Evolutionary conservation across 2,888 invertebrate species (phyloP), one percentile per base, ranked within the genome.

Genomic region (Thalpophila matura): DNA sequence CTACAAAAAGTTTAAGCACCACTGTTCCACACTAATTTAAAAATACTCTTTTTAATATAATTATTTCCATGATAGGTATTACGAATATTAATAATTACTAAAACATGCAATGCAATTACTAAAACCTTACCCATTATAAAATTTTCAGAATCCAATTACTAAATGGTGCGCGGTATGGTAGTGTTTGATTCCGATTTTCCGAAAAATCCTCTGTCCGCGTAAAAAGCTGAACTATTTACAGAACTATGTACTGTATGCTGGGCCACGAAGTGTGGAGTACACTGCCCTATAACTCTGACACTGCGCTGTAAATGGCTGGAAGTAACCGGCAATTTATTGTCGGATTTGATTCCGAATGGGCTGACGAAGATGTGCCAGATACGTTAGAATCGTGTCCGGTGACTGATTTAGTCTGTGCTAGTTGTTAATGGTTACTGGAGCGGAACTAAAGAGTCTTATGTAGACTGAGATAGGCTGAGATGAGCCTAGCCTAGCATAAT

Each of bases 221-320:
- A 78, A 83, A 84, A 86, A 83, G 79, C 76, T 77, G 60, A 80
- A 81, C 80, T 84, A 84, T 87, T 86, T 79, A 79, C 77, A 71
- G 70, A 68, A 80, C 80, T 80, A 81, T 87, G 83, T 79, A 80
- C 76, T 81, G 82, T 80, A 82, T 78, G 81, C 82, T 79, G 71
- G 74, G 77, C 78, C 82, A 80, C 80, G 79, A 66, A 77, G 80
- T 82, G 70, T 61, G 72, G 77, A 82, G 78, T 74, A 66, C 81
- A 79, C 78, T 76, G 79, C 74, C 79, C 80, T 82, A 85, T 87
- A 82, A 85, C 78, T 85, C 57, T 68, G 24, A 3, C 60, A 50
- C 49, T 43, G 55, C 42, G 33, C 53, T 56, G 18, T 64, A 60
- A 46, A 63, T 24, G 27, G 18, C 75, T 80, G 58, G 76, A 80